Base-by-base conservation (phyloP, 64 coral and sea anemone genomes). In the Montipora capricornis region DNA sequence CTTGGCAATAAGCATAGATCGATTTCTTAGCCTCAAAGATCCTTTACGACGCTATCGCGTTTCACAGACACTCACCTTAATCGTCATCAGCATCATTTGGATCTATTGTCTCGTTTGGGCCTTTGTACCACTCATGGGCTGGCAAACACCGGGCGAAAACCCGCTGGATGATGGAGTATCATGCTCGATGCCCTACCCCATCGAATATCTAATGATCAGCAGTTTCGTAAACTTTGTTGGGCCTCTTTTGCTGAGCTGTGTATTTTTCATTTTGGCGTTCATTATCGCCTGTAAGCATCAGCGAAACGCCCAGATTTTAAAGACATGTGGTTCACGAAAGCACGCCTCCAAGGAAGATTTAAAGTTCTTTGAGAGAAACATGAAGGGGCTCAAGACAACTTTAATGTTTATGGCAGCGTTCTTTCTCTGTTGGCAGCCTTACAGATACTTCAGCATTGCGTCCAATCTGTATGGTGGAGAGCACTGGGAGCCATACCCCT, bases 1-100 rank as follows among this genome's bases (percentile, higher is more conserved):
- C 2, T 75, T 99, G 86, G 95, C 98, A 0, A 90, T 99, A 11
- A 96, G 95, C n/a, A 68, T 96, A 2, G 98, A 99, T 75, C 79
- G 98, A 5, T 99, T 92, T 45, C 68, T 89, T 13, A 87, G 84
- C 6, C 91, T 99, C 17, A 79, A 89, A 8, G 90, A 94, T 53
- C 98, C 98, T 12, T 80, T 99, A 3, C 46, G 67, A 29, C n/a
- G 84, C 6, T 93, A 88, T 62, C 90, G 87, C 44, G 62, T 67
- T 16, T 20, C 92, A 5, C n/a, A 82, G 1, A 83, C 17, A 2
- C 80, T 75, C 15, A 82, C 98, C 2, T 44, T 90, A 2, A 15
- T 89, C 10, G 49, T 92, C 10, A 87, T 96, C 8, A 68, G 75
- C 47, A 2, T 89, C 4, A 74, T 99, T 3, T 99, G 98, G 98